Evolutionary conservation across 2,888 invertebrate genomes (phyloP), one percentile per base, ranked within the genome.

Genomic region (Lycia hirtaria): DNA sequence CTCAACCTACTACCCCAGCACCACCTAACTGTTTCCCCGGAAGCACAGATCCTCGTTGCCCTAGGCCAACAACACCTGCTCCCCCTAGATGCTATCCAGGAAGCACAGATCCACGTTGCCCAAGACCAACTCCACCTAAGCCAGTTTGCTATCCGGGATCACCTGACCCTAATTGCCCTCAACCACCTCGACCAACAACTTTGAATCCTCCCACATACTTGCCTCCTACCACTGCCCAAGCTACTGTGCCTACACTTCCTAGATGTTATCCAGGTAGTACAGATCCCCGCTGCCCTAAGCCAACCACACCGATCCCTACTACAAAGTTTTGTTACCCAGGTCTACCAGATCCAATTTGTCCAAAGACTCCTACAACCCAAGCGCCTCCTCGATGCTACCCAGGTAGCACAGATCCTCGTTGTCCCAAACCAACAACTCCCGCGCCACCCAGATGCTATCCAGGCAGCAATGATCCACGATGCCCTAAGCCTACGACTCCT

Each of bases 91-190:
- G 77, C 7, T 78, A 47, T 24, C 75, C 72, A 0, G 76, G 79
- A 0, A 65, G 67, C 10, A 65, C 24, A 61, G 64, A 87, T 61
- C 78, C 81, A 0, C 65, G 77, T 10, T 84, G 84, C 53, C 83
- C 82, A 1, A 70, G 70, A 68, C 73, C 78, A 10, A 73, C 81
- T 0, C 73, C 71, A 2, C 73, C 77, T 3, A n/a, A n/a, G n/a
- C n/a, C n/a, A n/a, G n/a, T n/a, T n/a, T n/a, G n/a, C n/a, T n/a
- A n/a, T n/a, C n/a, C n/a, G n/a, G n/a, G 67, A 60, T 0, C 68
- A 2, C 66, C 57, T 1, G 85, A 87, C 51, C 76, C 80, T 43
- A 28, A 83, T 59, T 65, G 82, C 72, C 62, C 75, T 4, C 41
- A 43, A 17, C 43, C 51, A 4, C 10, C 43, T 7, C 47, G 83